A percentile compares a stretch with the other conserved stretches of the same genome.
Evolutionary conservation across 2,113 vertebrate genomes (phyloP).

Genomic region (Chionomys nivalis): DNA sequence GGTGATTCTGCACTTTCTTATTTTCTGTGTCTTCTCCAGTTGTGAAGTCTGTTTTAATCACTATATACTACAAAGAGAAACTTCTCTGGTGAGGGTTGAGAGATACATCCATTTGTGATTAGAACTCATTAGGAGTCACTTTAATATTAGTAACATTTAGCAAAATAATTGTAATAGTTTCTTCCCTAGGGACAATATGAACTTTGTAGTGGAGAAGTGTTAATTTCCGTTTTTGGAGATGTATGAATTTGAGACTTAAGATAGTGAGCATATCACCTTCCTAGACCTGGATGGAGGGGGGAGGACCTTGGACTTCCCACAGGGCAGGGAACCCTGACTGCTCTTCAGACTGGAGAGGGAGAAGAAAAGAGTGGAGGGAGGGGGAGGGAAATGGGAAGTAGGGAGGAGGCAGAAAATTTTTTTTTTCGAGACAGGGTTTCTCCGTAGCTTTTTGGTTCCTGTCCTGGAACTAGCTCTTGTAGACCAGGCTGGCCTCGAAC

Average conservation of each 20-base stretch:
- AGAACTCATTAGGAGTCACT: neutral
- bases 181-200: neutral
- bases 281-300: too few relatives aligned
- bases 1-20: neutral
- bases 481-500: too few relatives aligned
- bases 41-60: neutral
- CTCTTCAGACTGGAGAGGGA: too few relatives aligned
- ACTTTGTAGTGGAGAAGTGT: neutral
- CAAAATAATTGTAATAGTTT: neutral
- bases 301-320: too few relatives aligned
- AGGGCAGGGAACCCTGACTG: too few relatives aligned
- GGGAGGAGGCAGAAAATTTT: too few relatives aligned
- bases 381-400: too few relatives aligned
- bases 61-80: neutral
- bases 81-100: neutral
- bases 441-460: too few relatives aligned
- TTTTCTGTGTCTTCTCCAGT: neutral
- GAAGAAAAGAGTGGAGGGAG: too few relatives aligned
- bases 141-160: neutral
- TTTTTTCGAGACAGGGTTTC: too few relatives aligned
- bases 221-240: neutral
- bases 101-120: neutral
- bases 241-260: neutral
- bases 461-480: too few relatives aligned
- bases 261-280: neutral